These are phyloP conservation scores for Pristionchus arcanus DNA, from an alignment of 2,888 invertebrate genomes.

Conservation along the genomic window DNA sequence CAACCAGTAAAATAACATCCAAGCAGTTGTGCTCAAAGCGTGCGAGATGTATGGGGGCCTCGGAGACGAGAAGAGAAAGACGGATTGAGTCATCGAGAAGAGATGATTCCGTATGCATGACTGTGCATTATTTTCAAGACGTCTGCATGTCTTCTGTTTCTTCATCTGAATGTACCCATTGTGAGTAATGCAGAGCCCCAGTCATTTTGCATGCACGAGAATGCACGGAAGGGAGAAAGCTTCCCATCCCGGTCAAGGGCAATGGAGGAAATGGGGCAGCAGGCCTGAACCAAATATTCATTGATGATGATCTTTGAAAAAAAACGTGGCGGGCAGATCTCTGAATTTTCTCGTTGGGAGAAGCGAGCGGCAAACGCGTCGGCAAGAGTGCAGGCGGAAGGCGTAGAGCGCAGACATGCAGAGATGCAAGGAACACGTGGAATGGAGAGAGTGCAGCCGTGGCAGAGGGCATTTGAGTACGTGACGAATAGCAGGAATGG, in stretches of 20 bases:
- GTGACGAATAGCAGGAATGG: slow-evolving; percentile 12
- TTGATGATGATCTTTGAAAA: not conserved
- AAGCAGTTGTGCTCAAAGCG: not conserved
- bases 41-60: not conserved
- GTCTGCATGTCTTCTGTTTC: not conserved
- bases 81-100: not conserved
- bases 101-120: not conserved
- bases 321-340: not conserved
- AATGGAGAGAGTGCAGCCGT: not conserved
- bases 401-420: not conserved
- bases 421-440: not conserved
- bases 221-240: too few species aligned
- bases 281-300: not conserved
- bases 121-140: not conserved
- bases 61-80: not conserved
- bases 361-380: not conserved
- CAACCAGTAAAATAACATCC: not conserved
- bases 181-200: not conserved
- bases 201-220: not conserved
- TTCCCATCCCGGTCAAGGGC: too few species aligned
- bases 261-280: too few species aligned
- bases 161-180: not conserved
- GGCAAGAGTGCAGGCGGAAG: not conserved
- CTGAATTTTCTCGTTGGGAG: not conserved
- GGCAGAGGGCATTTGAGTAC: not conserved